Evolutionary conservation across 2,113 vertebrate species (phyloP), one percentile per base, ranked within the genome.

Genomic region (Rhizomys pruinosus): DNA sequence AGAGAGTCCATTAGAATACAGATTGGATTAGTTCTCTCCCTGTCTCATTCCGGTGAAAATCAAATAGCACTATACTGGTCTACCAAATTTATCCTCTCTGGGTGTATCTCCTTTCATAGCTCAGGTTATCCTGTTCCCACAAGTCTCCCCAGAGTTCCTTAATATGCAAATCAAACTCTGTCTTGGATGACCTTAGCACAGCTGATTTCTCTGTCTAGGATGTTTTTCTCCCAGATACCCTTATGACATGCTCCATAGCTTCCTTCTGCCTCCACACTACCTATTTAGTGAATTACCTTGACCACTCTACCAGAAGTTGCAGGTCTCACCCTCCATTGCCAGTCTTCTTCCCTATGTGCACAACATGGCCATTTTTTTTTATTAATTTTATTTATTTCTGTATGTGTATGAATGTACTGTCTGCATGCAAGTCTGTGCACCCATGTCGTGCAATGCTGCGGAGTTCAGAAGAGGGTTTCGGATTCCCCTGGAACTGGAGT

Each of bases 1-100:
- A 44, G 6, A 2, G 0, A 39, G 32, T 10, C 23, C 7, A 1
- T 22, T 2, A 20, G 73, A n/a, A 37, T 12, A 39, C 3, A 39
- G 27, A 3, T 7, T 2, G 2, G 19, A 16, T 1, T 3, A 1
- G 17, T 42, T 52, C 34, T 39, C n/a, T 68, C n/a, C 12, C 37
- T 23, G 10, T 42, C 32, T 74, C 52, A 32, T 34, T 37, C 72
- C 16, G 39, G 37, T 22, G 25, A 85, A 32, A 85, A 32, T 29
- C 55, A 4, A 44, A 20, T 0, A 20, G 22, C 34, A 20, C 27
- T 7, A 39, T 34, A 15, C 2, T 9, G 34, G 37, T 29, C 79
- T 71, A 61, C 15, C 27, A 11, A 59, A 22, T 20, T 12, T 52
- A 72, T 25, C 63, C 84, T 71, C 22, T 37, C 55, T 81, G 52